Evolutionary conservation across 2,797 vertebrate genomes (phyloP).

Genomic region (Botia kubotai): DNA sequence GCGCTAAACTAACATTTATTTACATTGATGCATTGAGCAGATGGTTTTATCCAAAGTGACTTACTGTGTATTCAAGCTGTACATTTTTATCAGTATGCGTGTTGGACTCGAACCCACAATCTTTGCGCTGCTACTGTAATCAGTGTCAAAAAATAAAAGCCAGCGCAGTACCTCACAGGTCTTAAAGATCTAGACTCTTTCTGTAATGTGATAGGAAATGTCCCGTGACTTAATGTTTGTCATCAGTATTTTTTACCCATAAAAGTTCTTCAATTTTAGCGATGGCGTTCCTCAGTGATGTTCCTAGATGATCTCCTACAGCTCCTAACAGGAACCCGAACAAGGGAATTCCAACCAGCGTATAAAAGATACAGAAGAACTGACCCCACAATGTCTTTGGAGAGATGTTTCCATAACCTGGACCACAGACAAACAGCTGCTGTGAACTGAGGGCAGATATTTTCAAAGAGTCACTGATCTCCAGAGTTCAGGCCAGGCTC

Average conservation of each 20-base stretch:
- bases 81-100: no score
- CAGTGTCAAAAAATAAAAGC: no score
- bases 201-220: not conserved
- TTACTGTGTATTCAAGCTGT: no score
- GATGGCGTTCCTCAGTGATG: conserved; percentile 82
- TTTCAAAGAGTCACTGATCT: conserved; percentile 44
- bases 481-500: conserved; percentile 37
- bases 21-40: no score
- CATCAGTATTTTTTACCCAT: conserved; percentile 77
- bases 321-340: conserved; percentile 90
- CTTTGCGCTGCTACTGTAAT: no score
- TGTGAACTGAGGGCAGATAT: conserved; percentile 52
- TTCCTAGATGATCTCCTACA: conserved; percentile 90
- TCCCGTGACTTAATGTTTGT: not conserved
- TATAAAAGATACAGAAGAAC: conserved; percentile 91
- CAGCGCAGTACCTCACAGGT: no score
- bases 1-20: not conserved
- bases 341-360: conserved; percentile 89
- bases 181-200: not conserved
- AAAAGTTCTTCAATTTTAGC: conserved; percentile 88
- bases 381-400: conserved; percentile 86
- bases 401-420: conserved; percentile 92
- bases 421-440: conserved; percentile 36
- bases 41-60: no score
- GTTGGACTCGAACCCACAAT: no score